Conservation (phyloP, 35 echinoderm and acorn worm species). For the Antedon bifida region DNA sequence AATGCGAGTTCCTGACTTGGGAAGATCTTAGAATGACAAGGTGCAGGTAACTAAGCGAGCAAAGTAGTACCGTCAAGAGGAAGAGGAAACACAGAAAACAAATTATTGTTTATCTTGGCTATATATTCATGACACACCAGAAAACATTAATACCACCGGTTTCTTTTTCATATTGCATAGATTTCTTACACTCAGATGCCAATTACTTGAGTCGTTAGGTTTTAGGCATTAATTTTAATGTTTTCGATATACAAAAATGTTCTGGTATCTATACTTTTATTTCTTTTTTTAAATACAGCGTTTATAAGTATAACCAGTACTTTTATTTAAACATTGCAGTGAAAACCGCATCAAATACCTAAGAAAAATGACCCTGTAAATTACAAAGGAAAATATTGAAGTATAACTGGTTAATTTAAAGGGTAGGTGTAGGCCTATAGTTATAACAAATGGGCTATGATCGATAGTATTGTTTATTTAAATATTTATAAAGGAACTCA, state of each 20-base stretch:
- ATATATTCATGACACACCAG: background rate
- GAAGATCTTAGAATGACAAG: background rate
- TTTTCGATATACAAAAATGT: background rate
- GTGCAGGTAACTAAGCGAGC: background rate
- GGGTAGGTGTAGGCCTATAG: no score
- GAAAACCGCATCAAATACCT: no score
- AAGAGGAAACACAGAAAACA: background rate
- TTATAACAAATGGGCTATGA: no score
- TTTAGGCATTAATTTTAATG: background rate
- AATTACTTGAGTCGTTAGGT: background rate
- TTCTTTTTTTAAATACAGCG: no score
- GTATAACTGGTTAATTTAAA: no score
- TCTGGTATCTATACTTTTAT: no score
- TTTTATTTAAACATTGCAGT: no score
- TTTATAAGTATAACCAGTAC: no score
- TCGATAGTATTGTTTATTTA: no score
- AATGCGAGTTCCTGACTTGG: background rate
- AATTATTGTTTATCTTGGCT: background rate
- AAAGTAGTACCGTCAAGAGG: background rate
- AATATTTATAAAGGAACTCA: no score
- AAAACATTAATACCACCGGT: background rate
- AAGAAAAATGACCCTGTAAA: no score
- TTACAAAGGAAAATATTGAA: no score
- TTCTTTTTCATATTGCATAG: background rate
- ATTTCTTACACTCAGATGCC: background rate